These are phyloP conservation scores for Crossoptilon crossoptilon DNA, from an alignment of 2,797 vertebrate genomes.

Conservation along the genomic window DNA sequence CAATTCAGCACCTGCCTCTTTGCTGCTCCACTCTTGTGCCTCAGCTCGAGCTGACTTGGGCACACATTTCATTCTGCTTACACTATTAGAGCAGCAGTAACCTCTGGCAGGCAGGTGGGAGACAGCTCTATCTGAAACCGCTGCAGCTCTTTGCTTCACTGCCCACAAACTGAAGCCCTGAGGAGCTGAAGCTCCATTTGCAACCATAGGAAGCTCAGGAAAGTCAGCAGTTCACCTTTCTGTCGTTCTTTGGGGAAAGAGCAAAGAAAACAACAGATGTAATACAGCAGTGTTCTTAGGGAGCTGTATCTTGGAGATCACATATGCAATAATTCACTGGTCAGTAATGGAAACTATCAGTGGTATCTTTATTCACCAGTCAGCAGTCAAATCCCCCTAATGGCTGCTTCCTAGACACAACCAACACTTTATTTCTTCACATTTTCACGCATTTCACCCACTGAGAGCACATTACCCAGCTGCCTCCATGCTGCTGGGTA, in stretches of 20 bases:
- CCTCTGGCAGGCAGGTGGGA: slow-evolving; percentile 68
- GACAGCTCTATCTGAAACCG: slow-evolving; percentile 30
- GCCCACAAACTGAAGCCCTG: slow-evolving; percentile 25
- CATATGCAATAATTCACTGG: neutral
- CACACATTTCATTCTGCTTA: slow-evolving; percentile 8
- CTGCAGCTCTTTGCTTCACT: slow-evolving; percentile 11
- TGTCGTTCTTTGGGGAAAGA: slow-evolving; percentile 41
- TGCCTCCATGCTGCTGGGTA: neutral
- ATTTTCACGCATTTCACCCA: neutral
- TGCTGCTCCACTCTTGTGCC: neutral
- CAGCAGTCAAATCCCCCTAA: slow-evolving; percentile 28
- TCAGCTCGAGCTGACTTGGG: neutral
- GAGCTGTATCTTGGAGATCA: slow-evolving; percentile 26
- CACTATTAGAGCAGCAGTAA: slow-evolving; percentile 33
- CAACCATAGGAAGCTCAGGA: slow-evolving; percentile 18
- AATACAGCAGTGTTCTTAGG: neutral
- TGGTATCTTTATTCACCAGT: slow-evolving; percentile 24
- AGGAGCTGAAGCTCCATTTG: slow-evolving; percentile 63
- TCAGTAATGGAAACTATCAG: neutral
- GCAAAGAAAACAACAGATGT: slow-evolving; percentile 33
- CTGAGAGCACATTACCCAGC: neutral
- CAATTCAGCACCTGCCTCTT: slow-evolving; percentile 1
- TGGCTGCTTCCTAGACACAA: slow-evolving; percentile 16
- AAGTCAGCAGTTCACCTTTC: slow-evolving; percentile 48
- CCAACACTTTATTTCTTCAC: slow-evolving; percentile 21